phyloP scores from a whole-genome alignment of 37 sponge, comb jelly and placozoan species.

The Haliclona indistincta region DNA sequence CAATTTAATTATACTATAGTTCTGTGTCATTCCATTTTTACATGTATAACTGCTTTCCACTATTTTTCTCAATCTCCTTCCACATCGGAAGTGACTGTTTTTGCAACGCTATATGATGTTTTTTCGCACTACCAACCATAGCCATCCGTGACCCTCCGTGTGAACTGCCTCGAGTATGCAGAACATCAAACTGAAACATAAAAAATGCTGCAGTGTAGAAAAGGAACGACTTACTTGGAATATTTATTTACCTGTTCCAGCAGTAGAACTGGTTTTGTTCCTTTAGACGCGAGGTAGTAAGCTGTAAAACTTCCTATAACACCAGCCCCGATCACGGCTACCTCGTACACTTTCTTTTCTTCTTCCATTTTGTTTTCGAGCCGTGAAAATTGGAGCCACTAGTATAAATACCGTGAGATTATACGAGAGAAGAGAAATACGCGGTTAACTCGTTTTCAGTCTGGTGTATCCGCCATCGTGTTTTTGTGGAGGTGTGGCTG shows the following conservation, averaged over 20 bases:
- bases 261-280: background rate
- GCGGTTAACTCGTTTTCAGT: too few species aligned
- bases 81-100: slow-evolving; percentile 68
- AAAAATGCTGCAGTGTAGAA: background rate
- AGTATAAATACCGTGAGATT: too few species aligned
- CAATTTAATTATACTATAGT: background rate
- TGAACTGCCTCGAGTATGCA: slow-evolving; percentile 88
- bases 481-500: too few species aligned
- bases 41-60: slow-evolving; percentile 54
- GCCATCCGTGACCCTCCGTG: slow-evolving; percentile 79
- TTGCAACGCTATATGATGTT: slow-evolving; percentile 76
- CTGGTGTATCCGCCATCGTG: too few species aligned
- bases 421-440: too few species aligned
- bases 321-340: background rate
- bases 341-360: slow-evolving; percentile 13
- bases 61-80: slow-evolving; percentile 63
- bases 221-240: too few species aligned
- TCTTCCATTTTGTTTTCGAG: too few species aligned
- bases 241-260: background rate
- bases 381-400: too few species aligned
- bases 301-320: slow-evolving; percentile 56
- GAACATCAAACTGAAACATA: slow-evolving; percentile 58
- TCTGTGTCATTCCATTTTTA: slow-evolving; percentile 5
- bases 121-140: slow-evolving; percentile 46
- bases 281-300: slow-evolving; percentile 11